Evolutionary conservation across 2,797 vertebrate species (phyloP), one percentile per base, ranked within the genome.

Genomic region (Phaenicophaeus curvirostris): DNA sequence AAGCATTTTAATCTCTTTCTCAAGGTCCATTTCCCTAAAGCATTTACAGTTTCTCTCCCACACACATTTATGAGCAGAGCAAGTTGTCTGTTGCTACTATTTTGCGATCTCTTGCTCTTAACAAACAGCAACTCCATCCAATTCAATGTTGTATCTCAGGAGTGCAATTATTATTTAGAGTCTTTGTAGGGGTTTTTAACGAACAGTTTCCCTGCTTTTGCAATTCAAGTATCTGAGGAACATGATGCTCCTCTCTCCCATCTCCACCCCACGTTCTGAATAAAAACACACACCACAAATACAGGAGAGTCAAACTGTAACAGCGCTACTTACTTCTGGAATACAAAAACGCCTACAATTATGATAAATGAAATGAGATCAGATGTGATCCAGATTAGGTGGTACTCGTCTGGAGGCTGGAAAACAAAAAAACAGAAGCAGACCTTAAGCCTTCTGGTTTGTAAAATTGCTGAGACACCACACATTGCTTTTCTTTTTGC

Each of bases 321-420:
- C 61, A n/a, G 37, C 0, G 33, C 72, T 87, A 99, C 99, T 99
- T 98, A 99, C 99, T 99, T 99, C 97, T 99, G 99, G 94, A 99
- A 98, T 96, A 98, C 97, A 97, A 99, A 99, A 96, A 99, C 98
- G 95, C 98, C 99, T 44, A 98, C 84, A 96, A 99, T 98, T 74
- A 99, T 44, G 81, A 98, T 96, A 95, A 99, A 97, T 90, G 99
- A 99, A 96, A 99, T 97, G 33, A 99, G 97, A 97, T 99, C 99
- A 30, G 99, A 98, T 0, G 98, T 96, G 93, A 99, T 98, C 99
- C 99, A 99, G 97, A 99, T 98, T 84, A 99, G 98, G 94, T 94
- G 94, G 97, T 99, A 99, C 97, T 99, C 98, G 7, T 98, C 98
- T 76, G 98, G 98, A 97, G 98, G 98, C 99, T 99, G 98, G 59